Base-by-base conservation (phyloP, 1,140 invertebrate genomes). In the Panagrolaimus sp. region DNA sequence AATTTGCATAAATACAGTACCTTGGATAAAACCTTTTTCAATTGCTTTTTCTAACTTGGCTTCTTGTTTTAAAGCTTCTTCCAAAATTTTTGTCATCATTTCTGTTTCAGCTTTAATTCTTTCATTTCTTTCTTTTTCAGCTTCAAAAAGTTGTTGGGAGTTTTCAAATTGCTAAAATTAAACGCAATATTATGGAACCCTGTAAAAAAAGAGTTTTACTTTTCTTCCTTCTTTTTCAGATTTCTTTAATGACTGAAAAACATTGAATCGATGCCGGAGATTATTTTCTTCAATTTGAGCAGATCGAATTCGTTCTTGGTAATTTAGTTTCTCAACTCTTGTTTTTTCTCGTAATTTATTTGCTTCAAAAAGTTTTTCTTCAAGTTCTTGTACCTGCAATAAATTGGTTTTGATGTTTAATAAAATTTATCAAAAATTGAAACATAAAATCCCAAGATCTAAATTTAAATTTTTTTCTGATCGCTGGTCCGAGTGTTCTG, bases 251-350 rank as follows among this genome's bases (percentile, higher is more conserved):
- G 20, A 20, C 1, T 25, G 20, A 25, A 57, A 57, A n/a, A 57
- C 51, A 57, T 57, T 57, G 20, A 25, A 57, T 27, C 51, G 51
- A 57, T 57, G 51, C 8, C 51, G 51, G 27, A 57, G 51, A 23
- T 57, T 57, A 13, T 57, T 57, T 57, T 57, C 51, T 25, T 57
- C 51, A 27, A 57, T 16, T 57, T 23, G 20, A 9, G 51, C 51
- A 11, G 20, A 27, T 27, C 51, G 51, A 57, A 57, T 57, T 13
- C 4, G 0, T 11, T 57, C 51, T 16, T 57, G 20, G 5, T 1
- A 13, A 8, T 20, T 20, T 20, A 57, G n/a, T 23, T 16, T 57
- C 8, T 57, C 51, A 4, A 27, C 4, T 23, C 27, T 57, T 20
- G 27, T 9, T 5, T 57, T 57, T 20, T 57, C 51, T 23, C 51